These are phyloP conservation scores for Mastomys natalensis DNA, from an alignment of 2,113 vertebrate species.

Conservation along the genomic window DNA sequence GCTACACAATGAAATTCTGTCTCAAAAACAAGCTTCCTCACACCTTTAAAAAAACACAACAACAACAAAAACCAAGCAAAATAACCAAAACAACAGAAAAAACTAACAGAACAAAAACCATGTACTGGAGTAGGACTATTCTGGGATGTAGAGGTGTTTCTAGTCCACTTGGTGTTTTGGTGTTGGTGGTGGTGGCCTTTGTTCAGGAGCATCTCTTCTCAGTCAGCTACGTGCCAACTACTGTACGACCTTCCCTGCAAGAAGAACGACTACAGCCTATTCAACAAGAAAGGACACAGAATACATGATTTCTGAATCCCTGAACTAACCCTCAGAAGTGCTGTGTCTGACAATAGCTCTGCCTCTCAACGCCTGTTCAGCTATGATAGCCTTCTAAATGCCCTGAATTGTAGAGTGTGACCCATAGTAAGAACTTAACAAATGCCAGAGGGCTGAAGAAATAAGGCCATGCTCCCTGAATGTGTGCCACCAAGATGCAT, in stretches of 20 bases:
- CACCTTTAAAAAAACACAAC: not conserved
- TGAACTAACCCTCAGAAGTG: not conserved
- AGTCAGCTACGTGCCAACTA: too few species aligned
- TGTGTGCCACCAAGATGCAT: not conserved
- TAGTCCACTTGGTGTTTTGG: not conserved
- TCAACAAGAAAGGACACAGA: too few species aligned
- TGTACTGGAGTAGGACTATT: not conserved
- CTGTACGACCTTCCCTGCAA: too few species aligned
- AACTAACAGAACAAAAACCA: not conserved
- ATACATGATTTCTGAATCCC: too few species aligned
- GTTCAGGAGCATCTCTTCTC: too few species aligned
- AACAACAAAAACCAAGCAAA: not conserved
- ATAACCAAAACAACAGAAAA: too few species aligned
- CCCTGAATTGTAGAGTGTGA: not conserved
- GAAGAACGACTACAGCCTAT: too few species aligned
- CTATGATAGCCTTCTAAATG: not conserved
- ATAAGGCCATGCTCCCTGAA: not conserved
- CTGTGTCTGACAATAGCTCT: not conserved
- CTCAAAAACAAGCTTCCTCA: not conserved
- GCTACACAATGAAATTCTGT: too few species aligned
- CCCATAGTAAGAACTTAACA: not conserved
- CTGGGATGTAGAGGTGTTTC: not conserved
- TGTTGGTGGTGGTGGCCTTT: not conserved
- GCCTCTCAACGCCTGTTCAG: not conserved
- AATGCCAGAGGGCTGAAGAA: not conserved